Evolutionary conservation across 2,797 vertebrate species (phyloP).

Genomic region (Vireo griseus): DNA sequence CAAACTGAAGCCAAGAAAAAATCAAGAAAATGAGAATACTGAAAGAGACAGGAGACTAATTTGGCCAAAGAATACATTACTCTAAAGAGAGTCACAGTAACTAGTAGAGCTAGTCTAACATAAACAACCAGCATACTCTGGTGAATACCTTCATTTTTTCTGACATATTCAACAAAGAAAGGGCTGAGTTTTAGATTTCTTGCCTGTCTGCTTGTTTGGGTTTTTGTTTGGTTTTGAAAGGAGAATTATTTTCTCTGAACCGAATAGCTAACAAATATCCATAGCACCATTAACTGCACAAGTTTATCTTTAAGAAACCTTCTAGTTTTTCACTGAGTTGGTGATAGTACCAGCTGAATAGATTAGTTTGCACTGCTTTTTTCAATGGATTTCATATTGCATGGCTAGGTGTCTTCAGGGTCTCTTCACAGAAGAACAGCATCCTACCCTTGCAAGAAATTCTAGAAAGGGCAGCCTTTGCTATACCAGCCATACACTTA

Average conservation of each 20-base stretch:
- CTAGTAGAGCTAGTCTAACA: not conserved
- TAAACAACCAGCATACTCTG: not conserved
- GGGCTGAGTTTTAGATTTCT: not conserved
- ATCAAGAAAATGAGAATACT: not conserved
- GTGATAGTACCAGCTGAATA: not conserved
- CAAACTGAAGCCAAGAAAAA: not conserved
- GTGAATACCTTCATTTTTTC: not conserved
- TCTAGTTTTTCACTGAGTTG: not conserved
- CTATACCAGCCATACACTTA: not conserved
- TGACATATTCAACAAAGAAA: not conserved
- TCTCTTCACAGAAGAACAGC: not conserved
- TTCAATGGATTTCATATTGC: not conserved
- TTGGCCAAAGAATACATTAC: not conserved
- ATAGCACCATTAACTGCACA: not conserved
- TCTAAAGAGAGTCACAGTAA: not conserved
- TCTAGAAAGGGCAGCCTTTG: not conserved
- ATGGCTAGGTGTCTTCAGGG: not conserved
- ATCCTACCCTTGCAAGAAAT: not conserved
- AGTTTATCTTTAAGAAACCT: not conserved
- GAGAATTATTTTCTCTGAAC: not conserved
- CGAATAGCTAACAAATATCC: not conserved
- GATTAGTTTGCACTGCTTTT: not conserved
- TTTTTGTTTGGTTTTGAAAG: not conserved
- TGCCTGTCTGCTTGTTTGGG: accelerated
- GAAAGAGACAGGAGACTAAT: not conserved